These are phyloP conservation scores for Halictus ligatus DNA, from an alignment of 2,888 invertebrate species.

Conservation along the genomic window DNA sequence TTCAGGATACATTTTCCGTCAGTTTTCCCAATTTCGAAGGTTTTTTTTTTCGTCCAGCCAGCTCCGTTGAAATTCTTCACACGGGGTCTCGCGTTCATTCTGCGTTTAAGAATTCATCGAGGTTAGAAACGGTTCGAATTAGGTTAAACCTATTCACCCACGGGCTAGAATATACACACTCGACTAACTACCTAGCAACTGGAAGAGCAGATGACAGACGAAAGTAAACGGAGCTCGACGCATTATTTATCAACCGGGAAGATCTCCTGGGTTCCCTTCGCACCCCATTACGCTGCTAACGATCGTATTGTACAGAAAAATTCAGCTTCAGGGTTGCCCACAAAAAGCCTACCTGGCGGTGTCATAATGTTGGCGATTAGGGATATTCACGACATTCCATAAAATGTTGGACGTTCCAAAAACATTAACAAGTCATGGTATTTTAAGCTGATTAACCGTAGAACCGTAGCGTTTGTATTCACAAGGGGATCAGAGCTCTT, in stretches of 20 bases:
- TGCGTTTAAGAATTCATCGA: conserved; percentile 8
- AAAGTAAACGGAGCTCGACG: conserved; percentile 22
- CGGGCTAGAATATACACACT: not conserved
- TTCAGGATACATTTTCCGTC: no score
- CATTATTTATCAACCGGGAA: conserved; percentile 34
- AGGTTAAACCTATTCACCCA: conserved; percentile 27
- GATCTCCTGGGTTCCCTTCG: conserved; percentile 24
- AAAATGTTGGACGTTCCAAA: not conserved
- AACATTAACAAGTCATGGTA: not conserved
- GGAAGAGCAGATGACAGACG: conserved; percentile 31
- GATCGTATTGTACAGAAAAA: not conserved
- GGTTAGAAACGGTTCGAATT: not conserved
- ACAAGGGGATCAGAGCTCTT: not conserved
- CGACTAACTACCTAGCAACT: not conserved
- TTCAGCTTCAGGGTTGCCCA: not conserved
- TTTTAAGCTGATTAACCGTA: not conserved
- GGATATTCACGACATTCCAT: not conserved
- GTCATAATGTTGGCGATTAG: not conserved
- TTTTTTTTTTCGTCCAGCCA: not conserved
- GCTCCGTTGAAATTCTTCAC: not conserved
- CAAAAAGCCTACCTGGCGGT: not conserved
- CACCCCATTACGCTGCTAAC: conserved; percentile 10
- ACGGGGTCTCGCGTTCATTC: not conserved
- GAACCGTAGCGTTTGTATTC: not conserved
- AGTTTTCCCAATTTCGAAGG: not conserved